These are phyloP conservation scores for Siderastrea radians DNA, from an alignment of 92 coral and sea anemone genomes.

Conservation along the genomic window DNA sequence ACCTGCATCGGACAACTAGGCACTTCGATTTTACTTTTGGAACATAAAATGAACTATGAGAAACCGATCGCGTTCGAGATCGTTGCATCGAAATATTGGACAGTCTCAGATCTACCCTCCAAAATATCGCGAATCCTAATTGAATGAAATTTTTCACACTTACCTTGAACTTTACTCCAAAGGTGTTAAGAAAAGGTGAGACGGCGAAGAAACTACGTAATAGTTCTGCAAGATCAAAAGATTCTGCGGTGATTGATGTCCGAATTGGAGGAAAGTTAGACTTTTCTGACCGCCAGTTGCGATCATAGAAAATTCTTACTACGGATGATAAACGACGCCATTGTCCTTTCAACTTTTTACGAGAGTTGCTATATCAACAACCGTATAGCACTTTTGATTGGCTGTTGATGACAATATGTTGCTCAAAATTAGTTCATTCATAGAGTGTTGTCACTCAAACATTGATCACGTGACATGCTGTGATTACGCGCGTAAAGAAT, in stretches of 20 bases:
- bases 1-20: neutral
- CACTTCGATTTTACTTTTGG: neutral
- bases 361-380: slow-evolving; percentile 97
- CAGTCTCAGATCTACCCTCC: slow-evolving; percentile 1
- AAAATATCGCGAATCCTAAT: slow-evolving; percentile 12
- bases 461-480: slow-evolving; percentile 73
- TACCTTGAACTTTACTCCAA: slow-evolving; percentile 10
- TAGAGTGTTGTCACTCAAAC: slow-evolving; percentile 84
- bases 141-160: slow-evolving; percentile 54
- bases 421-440: slow-evolving; percentile 85
- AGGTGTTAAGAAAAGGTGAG: neutral
- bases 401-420: slow-evolving; percentile 70
- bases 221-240: neutral
- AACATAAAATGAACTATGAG: too few species aligned
- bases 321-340: slow-evolving; percentile 88
- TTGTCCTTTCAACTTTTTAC: slow-evolving; percentile 88
- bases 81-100: neutral
- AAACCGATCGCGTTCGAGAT: neutral
- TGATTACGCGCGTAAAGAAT: slow-evolving; percentile 81
- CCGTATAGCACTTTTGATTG: slow-evolving; percentile 74
- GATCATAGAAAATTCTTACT: slow-evolving; percentile 78
- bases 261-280: slow-evolving; percentile 8
- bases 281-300: slow-evolving; percentile 18
- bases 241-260: neutral
- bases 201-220: neutral